phyloP scores from a whole-genome alignment of 2,113 vertebrate genomes.

The Zosterops borbonicus region DNA sequence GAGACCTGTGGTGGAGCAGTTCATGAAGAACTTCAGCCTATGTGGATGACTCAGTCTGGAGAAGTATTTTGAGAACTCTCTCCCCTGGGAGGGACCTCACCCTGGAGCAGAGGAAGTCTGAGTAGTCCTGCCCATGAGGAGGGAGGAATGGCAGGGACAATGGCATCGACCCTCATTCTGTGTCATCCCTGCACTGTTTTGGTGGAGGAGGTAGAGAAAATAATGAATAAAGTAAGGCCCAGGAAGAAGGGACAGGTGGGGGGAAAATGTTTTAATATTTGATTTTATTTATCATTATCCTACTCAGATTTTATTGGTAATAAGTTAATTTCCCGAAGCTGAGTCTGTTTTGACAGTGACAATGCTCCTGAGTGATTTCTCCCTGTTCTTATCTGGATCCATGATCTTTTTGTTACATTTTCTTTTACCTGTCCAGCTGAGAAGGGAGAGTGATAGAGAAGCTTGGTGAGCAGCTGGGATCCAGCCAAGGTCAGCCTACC shows the following conservation, averaged over 20 bases:
- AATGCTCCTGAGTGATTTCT: neutral
- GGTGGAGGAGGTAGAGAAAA: neutral
- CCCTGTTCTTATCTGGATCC: neutral
- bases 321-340: neutral
- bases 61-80: neutral
- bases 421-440: neutral
- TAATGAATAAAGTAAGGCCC: neutral
- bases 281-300: neutral
- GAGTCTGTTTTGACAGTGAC: neutral
- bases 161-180: accelerated
- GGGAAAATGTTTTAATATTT: neutral
- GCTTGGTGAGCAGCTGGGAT: neutral
- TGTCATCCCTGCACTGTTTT: neutral
- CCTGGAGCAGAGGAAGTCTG: neutral
- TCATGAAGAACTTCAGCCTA: neutral
- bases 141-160: neutral
- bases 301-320: neutral
- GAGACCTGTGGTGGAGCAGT: neutral
- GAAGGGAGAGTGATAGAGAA: neutral
- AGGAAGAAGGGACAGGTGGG: neutral
- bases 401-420: neutral
- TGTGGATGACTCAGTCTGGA: neutral
- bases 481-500: neutral
- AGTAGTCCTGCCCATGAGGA: neutral
- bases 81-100: neutral